These are phyloP conservation scores for Canis aureus DNA, from an alignment of 2,113 vertebrate genomes.

Conservation along the genomic window DNA sequence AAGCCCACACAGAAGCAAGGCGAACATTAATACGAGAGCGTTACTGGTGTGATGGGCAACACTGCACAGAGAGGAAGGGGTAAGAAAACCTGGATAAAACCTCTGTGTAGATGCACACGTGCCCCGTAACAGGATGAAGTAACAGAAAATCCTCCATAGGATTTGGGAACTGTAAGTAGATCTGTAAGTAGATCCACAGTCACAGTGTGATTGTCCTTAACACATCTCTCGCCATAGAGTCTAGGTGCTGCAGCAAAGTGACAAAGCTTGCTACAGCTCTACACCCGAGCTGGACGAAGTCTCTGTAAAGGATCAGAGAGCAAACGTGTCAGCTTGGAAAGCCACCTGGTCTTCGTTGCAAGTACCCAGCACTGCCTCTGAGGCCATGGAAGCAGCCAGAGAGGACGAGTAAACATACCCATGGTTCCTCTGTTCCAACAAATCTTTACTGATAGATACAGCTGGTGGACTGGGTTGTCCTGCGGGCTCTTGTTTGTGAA, in stretches of 20 bases:
- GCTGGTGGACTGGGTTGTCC: not conserved
- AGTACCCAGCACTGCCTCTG: not conserved
- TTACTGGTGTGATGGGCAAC: not conserved
- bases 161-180: not conserved
- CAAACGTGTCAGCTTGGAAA: not conserved
- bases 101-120: rapidly evolving
- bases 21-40: not conserved
- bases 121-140: not conserved
- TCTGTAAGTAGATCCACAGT: not conserved
- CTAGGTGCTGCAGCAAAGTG: not conserved
- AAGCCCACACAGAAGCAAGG: too few species aligned
- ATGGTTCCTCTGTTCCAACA: too few species aligned
- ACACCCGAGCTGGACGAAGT: rapidly evolving
- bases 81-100: too few species aligned
- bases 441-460: too few species aligned
- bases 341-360: not conserved
- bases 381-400: rapidly evolving
- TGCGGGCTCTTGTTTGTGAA: not conserved
- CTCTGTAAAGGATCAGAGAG: not conserved
- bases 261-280: rapidly evolving
- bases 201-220: too few species aligned
- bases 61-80: not conserved
- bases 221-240: not conserved
- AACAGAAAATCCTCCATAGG: not conserved
- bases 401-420: not conserved